These are phyloP conservation scores for Meghimatium bilineatum DNA, from an alignment of 2,888 invertebrate genomes.

Conservation along the genomic window DNA sequence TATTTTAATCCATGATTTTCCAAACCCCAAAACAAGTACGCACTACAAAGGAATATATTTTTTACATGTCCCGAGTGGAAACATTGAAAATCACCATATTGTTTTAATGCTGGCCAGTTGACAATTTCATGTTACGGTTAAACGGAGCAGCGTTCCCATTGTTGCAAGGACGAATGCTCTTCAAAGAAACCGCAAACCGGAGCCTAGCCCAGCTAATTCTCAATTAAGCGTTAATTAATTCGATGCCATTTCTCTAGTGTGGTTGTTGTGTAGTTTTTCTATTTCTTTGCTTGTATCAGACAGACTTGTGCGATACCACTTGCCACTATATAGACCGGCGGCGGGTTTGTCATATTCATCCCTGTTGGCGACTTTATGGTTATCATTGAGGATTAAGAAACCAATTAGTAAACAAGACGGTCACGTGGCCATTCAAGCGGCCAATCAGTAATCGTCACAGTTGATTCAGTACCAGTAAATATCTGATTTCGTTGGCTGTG, in stretches of 20 bases:
- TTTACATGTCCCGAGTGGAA: neutral
- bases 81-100: conserved; percentile 23
- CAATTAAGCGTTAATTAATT: conserved; percentile 32
- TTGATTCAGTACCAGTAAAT: neutral
- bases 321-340: neutral
- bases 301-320: neutral
- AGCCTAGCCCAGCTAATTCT: conserved; percentile 17
- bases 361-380: neutral
- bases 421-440: neutral
- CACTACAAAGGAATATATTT: neutral
- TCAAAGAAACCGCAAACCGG: conserved; percentile 35
- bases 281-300: neutral
- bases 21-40: neutral
- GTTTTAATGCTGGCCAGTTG: conserved; percentile 23
- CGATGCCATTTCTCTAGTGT: conserved; percentile 30
- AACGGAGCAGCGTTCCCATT: neutral
- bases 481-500: neutral
- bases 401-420: neutral
- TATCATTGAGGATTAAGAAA: neutral
- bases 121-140: neutral
- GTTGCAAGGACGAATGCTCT: neutral
- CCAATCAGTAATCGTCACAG: neutral
- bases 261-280: neutral
- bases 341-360: neutral
- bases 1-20: conserved; percentile 2